Base-by-base conservation (phyloP, 2,888 invertebrate genomes). In the Willowsia nigromaculata region DNA sequence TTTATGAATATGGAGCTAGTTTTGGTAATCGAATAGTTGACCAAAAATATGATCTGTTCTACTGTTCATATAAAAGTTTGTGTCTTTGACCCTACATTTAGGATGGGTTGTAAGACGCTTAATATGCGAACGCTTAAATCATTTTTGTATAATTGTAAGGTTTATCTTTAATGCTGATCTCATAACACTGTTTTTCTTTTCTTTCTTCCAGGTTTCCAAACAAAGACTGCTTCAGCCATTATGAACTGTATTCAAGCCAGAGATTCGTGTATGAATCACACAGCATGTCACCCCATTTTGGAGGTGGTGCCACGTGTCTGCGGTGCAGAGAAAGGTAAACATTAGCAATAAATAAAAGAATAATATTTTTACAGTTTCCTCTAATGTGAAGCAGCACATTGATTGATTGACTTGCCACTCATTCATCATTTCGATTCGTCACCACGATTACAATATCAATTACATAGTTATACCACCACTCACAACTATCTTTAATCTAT, bases 241-340 rank as follows among this genome's bases (percentile, higher is more conserved):
- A 95, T 97, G 93, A 98, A 98, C 95, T 98, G 98, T 94, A 95
- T 98, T 92, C 95, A 97, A 94, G 98, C 98, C 85, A 95, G 97
- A 93, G 97, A 97, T 94, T 95, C 97, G 91, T 98, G 98, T 94
- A 97, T 97, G 94, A 97, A 98, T 94, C 97, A 98, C 95, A 96
- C 97, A 90, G 97, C 97, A 92, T 98, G 98, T 94, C 97, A 97
- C 92, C 97, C 97, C 91, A 97, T 98, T 94, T 94, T 98, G 94
- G 97, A 97, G 95, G 97, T 98, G 93, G 97, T 98, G 94, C 97
- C 97, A 85, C 95, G 97, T 93, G 97, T 98, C 93, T 98, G 98
- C 94, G 98, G 98, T 92, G 89, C 89, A 59, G 90, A 90, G 50
- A 96, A 97, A 94, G 97, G 98, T 98, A 94, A 96, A 96, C 1